Percentiles rank a stretch among this genome's conserved stretches.
These are phyloP conservation scores for Odiellus spinosus DNA, from an alignment of 2,888 invertebrate genomes.

Conservation along the genomic window DNA sequence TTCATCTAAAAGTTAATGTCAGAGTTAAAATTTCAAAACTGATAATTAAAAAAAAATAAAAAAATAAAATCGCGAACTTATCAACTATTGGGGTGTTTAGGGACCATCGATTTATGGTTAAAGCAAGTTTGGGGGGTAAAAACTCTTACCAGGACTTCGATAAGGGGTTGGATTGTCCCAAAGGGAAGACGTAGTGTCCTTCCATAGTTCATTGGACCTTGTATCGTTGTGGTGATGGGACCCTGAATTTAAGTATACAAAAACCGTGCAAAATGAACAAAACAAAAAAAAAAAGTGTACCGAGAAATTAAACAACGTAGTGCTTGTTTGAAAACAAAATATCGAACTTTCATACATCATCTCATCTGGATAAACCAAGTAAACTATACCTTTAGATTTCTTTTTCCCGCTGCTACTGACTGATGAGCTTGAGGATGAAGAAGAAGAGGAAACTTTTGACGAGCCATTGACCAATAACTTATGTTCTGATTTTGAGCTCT, in stretches of 20 bases:
- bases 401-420: too few relatives aligned
- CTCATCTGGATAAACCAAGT: neutral
- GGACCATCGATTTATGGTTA: neutral
- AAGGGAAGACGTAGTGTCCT: conserved; percentile 5
- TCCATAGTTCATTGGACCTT: neutral
- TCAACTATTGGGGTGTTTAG: too few relatives aligned
- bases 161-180: conserved; percentile 3
- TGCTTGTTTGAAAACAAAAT: neutral
- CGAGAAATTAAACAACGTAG: neutral
- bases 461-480: conserved; percentile 3
- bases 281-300: neutral
- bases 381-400: too few relatives aligned
- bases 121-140: neutral
- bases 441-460: neutral
- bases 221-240: neutral
- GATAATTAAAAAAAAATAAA: too few relatives aligned
- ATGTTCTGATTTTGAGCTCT: conserved; percentile 8
- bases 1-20: neutral
- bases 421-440: neutral
- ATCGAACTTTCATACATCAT: neutral
- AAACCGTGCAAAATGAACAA: neutral
- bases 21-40: too few relatives aligned
- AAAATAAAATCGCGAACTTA: too few relatives aligned
- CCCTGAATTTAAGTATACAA: neutral
- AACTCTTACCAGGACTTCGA: neutral